Evolutionary conservation across 2,888 invertebrate species (phyloP), one percentile per base, ranked within the genome.

Genomic region (Proisotoma minuta): DNA sequence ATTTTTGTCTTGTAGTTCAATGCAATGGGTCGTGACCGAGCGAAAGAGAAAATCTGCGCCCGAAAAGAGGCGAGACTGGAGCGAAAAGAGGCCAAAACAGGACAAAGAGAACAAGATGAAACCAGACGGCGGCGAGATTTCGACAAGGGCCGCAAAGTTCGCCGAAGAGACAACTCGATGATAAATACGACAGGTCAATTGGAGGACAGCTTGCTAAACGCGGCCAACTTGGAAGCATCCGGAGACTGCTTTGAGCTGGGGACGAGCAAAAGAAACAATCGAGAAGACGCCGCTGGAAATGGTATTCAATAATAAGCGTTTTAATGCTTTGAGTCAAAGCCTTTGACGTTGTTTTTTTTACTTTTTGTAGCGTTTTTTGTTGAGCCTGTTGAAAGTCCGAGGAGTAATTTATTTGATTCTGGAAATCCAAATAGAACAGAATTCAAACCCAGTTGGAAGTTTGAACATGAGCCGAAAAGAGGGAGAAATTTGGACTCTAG

Each of bases 11-110:
- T 34, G 34, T 34, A 15, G 8, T 34, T 34, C 8, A 23, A 28
- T 18, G 28, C 18, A 18, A 54, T 54, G 54, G 54, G 39, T 18
- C 34, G 54, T 18, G 39, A 54, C 39, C 34, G 54, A 5, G 54
- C 54, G 3, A 54, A 54, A 18, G 39, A 54, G 24, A 54, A 54
- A 18, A 34, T 54, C 4, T 40, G 39, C 18, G 54, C 54, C 2
- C 54, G 23, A 8, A 4, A 18, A 22, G 3, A 54, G 39, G 54
- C 40, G 3, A 3, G 39, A 15, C 3, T 4, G 23, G 54, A 54
- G 40, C 15, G 40, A 24, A 54, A 39, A 39, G 8, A 52, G 20
- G 54, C 54, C 20, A 54, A 54, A 24, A 18, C 39, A 8, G 54
- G 28, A 20, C 29, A 28, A n/a, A n/a, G n/a, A n/a, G n/a, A 34